Percentiles rank a stretch among this genome's conserved stretches.
Conservation (phyloP, 2,888 invertebrate genomes). For the Pelosia muscerda region DNA sequence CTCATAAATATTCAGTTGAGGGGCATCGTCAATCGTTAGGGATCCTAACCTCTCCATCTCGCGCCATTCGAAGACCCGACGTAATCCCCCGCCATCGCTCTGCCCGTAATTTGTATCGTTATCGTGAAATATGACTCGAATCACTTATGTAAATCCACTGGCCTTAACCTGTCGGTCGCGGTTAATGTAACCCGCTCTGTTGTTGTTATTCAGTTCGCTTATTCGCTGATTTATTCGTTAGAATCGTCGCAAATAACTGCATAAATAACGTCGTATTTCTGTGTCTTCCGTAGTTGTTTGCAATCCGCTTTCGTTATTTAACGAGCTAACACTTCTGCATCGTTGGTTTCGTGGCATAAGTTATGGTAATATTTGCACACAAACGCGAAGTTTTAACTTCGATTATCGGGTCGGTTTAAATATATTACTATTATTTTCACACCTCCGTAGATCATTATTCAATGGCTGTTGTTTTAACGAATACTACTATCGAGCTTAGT, state of each 20-base stretch:
- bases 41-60: background rate
- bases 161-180: background rate
- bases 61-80: background rate
- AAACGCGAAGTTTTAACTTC: background rate
- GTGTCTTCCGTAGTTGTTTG: background rate
- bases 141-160: background rate
- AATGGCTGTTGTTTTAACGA: too few relatives aligned
- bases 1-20: background rate
- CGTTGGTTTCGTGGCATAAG: background rate
- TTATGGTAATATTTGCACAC: background rate
- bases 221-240: slow-evolving; percentile 1
- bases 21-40: background rate
- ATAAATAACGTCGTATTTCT: slow-evolving; percentile 3
- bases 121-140: slow-evolving; percentile 3
- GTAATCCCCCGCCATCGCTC: background rate
- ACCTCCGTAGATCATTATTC: too few relatives aligned
- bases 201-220: background rate
- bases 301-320: background rate
- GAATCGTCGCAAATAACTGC: background rate
- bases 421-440: background rate
- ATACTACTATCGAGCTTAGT: too few relatives aligned
- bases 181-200: background rate
- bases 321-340: background rate
- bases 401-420: background rate
- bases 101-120: background rate